These are phyloP conservation scores for Platalea minor DNA, from an alignment of 2,797 vertebrate species.

Conservation along the genomic window DNA sequence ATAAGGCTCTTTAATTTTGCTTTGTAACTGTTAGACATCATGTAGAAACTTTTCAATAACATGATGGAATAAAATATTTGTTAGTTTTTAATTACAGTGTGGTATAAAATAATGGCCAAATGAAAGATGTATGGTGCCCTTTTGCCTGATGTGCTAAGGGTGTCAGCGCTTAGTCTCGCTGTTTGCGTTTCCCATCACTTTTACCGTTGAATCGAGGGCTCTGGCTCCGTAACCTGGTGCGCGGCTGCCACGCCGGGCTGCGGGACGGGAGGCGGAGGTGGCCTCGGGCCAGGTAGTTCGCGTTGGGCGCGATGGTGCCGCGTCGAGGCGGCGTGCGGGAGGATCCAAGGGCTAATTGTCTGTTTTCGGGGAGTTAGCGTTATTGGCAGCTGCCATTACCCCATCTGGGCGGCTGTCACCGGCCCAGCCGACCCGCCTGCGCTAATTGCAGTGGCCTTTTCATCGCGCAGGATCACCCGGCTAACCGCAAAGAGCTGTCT, in stretches of 20 bases:
- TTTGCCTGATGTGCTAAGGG: too few species aligned
- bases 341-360: conserved; percentile 88
- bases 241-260: background rate
- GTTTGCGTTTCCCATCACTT: background rate
- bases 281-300: conserved; percentile 53
- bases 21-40: background rate
- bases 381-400: conserved; percentile 96
- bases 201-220: background rate
- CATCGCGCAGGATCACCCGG: conserved; percentile 88
- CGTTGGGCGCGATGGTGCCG: conserved; percentile 77
- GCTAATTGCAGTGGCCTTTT: conserved; percentile 99
- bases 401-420: conserved; percentile 79
- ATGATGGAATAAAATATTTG: fast-evolving
- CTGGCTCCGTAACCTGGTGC: background rate
- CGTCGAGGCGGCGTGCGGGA: conserved; percentile 78
- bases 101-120: background rate
- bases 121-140: fast-evolving
- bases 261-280: background rate
- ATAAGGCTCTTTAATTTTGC: background rate
- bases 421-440: conserved; percentile 81
- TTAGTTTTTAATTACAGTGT: background rate
- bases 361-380: conserved; percentile 84
- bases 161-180: background rate
- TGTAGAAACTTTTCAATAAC: background rate
- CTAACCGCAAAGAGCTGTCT: conserved; percentile 81